Evolutionary conservation across 2,888 invertebrate genomes (phyloP), one percentile per base, ranked within the genome.

Genomic region (Scelioninae gen. 2): DNA sequence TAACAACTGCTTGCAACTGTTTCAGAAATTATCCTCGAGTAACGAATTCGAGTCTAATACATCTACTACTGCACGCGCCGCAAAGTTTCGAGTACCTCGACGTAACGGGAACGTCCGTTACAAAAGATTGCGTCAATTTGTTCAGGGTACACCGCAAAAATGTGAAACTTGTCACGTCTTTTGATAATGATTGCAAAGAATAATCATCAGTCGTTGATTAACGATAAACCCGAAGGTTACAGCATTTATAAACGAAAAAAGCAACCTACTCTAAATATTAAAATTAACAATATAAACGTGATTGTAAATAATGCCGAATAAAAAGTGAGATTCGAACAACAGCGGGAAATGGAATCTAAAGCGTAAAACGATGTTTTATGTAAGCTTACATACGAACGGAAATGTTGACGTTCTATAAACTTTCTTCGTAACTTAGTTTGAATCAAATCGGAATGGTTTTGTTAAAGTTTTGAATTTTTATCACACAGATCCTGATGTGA

Each of bases 101-200:
- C 83, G 89, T 94, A 0, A 90, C 90, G 0, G 90, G 90, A 0
- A 92, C 93, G 0, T 87, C 88, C 0, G 91, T 94, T 0, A 92
- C 92, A 0, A 82, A 83, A 4, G 80, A 85, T 0, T 93, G 91
- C 0, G 88, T 93, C 0, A 87, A 88, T n/a, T 84, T 86, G 0
- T 94, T 93, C 75, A 89, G 88, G 50, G 85, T 85, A 0, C 79
- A 88, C 0, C 88, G 91, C 64, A 91, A 92, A 0, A 88, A 91
- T 25, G 84, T 86, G 2, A 82, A 78, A 73, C 73, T 86, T 15
- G 72, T 86, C 45, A 84, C 85, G 0, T 84, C 86, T 2, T 85
- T 84, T 71, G 81, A 81, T 31, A 46, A 55, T 10, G 57, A 64
- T 7, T 18, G 16, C n/a, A 35, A 70, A 7, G 55, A 60, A 45